Conservation (phyloP, 2,888 invertebrate genomes). For the Habroteleia sp. region DNA sequence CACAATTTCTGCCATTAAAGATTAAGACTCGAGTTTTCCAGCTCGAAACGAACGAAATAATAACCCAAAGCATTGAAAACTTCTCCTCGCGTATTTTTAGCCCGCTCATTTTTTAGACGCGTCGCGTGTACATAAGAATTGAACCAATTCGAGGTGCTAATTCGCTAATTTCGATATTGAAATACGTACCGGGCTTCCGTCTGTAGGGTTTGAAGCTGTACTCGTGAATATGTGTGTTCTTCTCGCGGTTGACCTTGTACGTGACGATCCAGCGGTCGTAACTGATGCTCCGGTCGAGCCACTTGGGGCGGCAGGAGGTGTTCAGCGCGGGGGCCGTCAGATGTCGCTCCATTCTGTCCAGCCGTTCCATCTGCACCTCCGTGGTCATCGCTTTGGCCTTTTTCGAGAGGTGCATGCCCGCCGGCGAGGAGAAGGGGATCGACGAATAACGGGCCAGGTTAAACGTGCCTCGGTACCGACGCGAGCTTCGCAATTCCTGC, state of each 20-base stretch:
- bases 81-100: too few relatives aligned
- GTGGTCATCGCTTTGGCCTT: slow-evolving; percentile 81
- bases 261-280: slow-evolving; percentile 76
- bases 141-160: slow-evolving; percentile 1
- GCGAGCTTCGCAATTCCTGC: slow-evolving; percentile 73
- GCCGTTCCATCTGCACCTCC: slow-evolving; percentile 82
- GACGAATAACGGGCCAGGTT: slow-evolving; percentile 81
- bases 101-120: too few relatives aligned
- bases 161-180: slow-evolving; percentile 1
- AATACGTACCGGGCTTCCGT: slow-evolving; percentile 74
- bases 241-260: slow-evolving; percentile 75
- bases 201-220: slow-evolving; percentile 75
- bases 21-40: too few relatives aligned
- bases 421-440: slow-evolving; percentile 83
- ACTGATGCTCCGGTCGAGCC: slow-evolving; percentile 72
- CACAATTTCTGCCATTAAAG: too few relatives aligned
- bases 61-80: too few relatives aligned
- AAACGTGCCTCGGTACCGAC: slow-evolving; percentile 80
- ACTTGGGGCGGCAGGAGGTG: slow-evolving; percentile 72
- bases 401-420: slow-evolving; percentile 81
- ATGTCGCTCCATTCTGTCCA: slow-evolving; percentile 83
- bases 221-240: slow-evolving; percentile 72
- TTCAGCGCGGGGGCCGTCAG: slow-evolving; percentile 80
- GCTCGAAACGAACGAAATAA: too few relatives aligned
- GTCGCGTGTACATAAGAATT: too few relatives aligned